phyloP scores from a whole-genome alignment of 1,140 invertebrate species.

The Capitella teleta region DNA sequence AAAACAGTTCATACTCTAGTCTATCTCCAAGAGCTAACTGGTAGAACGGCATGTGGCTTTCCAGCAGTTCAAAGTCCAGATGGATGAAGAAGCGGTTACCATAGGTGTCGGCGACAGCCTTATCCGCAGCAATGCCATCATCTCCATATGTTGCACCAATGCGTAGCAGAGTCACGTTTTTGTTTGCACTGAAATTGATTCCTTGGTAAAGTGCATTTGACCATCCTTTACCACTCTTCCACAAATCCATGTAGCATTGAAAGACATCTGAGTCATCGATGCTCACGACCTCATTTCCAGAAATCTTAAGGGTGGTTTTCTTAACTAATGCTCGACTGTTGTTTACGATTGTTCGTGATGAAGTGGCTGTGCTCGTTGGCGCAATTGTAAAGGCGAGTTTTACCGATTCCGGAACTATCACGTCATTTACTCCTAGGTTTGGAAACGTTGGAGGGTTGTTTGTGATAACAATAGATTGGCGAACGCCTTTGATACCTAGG shows the following conservation, averaged over 20 bases:
- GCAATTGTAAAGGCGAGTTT: not conserved
- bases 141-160: not conserved
- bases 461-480: too few species aligned
- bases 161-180: not conserved
- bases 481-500: too few species aligned
- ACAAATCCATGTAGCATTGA: not conserved
- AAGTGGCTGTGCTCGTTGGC: not conserved
- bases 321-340: not conserved
- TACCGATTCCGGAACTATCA: not conserved
- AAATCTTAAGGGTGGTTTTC: not conserved
- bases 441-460: too few species aligned
- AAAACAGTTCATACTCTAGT: not conserved
- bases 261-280: too few species aligned
- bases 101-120: not conserved
- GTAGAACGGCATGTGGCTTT: too few species aligned
- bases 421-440: not conserved
- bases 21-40: not conserved
- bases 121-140: not conserved
- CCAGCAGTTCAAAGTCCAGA: constrained; percentile 1
- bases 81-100: too few species aligned
- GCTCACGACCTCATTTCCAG: not conserved
- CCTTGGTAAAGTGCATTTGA: not conserved
- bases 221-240: not conserved
- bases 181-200: not conserved
- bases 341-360: not conserved